phyloP scores from a whole-genome alignment of 1,140 invertebrate genomes.

The Cyclargus thomasi region DNA sequence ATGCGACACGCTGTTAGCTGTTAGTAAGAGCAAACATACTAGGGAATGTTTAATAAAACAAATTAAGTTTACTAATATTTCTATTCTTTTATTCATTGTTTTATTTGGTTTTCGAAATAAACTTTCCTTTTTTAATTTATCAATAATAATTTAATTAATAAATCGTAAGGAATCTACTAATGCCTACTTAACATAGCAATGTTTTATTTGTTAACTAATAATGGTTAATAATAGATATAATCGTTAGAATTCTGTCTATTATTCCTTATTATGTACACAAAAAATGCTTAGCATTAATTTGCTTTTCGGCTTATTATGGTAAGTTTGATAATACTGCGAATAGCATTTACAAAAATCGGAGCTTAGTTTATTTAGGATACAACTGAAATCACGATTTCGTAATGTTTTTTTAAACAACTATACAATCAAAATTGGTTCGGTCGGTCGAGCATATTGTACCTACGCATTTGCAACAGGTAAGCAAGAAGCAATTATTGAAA shows the following conservation, averaged over 20 bases:
- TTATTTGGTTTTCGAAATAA: conserved; percentile 67
- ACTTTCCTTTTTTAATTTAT: conserved; percentile 57
- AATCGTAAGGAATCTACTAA: conserved; percentile 67
- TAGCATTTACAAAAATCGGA: neutral
- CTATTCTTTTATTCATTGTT: conserved; percentile 71
- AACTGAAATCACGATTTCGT: neutral
- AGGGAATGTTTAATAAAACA: conserved; percentile 47
- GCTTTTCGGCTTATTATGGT: conserved; percentile 12
- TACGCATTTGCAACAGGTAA: neutral
- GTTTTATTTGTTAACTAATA: conserved; percentile 48
- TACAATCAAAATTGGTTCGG: too few relatives aligned
- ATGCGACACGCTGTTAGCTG: too few relatives aligned
- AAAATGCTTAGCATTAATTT: conserved; percentile 20
- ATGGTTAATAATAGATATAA: conserved; percentile 32
- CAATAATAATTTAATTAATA: conserved; percentile 65
- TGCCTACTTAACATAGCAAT: conserved; percentile 62
- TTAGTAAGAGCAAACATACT: neutral
- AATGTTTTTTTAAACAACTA: too few relatives aligned
- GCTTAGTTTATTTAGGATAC: neutral
- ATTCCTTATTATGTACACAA: conserved; percentile 23
- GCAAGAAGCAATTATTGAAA: too few relatives aligned
- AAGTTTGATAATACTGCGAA: neutral
- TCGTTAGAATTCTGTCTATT: conserved; percentile 22
- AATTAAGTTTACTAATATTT: conserved; percentile 59
- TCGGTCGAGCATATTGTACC: too few relatives aligned